phyloP scores from a whole-genome alignment of 2,888 invertebrate species.

The Bombylius discolor region DNA sequence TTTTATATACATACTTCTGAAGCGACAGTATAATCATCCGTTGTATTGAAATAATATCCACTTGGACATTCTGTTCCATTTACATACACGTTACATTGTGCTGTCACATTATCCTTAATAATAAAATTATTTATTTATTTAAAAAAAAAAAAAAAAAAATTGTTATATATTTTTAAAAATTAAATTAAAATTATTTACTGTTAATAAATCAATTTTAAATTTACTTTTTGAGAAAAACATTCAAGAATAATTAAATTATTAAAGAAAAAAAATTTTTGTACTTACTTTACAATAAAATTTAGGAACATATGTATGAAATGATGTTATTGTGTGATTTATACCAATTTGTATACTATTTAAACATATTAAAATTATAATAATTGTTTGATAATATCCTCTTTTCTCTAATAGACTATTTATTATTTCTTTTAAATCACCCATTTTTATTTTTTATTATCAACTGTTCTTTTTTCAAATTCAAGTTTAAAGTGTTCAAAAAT shows the following conservation, averaged over 20 bases:
- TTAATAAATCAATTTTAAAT: neutral
- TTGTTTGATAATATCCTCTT: conserved; percentile 22
- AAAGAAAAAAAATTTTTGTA: neutral
- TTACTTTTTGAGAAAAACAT: too few relatives aligned
- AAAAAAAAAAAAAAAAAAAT: too few relatives aligned
- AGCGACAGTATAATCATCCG: conserved; percentile 15
- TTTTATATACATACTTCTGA: conserved; percentile 14
- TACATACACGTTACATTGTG: conserved; percentile 12
- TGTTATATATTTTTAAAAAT: neutral
- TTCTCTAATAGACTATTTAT: conserved; percentile 14
- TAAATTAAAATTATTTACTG: neutral
- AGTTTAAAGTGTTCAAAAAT: too few relatives aligned
- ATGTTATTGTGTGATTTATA: conserved; percentile 33
- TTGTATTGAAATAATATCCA: conserved; percentile 22
- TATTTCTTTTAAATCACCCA: conserved; percentile 7
- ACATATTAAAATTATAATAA: conserved; percentile 27
- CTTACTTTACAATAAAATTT: conserved; percentile 31
- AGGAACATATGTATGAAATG: conserved; percentile 34
- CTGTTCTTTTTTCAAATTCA: neutral
- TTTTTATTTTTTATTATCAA: neutral
- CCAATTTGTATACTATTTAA: conserved; percentile 33
- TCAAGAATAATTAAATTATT: neutral
- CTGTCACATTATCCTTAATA: neutral
- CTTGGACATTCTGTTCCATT: conserved; percentile 18
- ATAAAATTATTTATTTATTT: neutral